phyloP scores from a whole-genome alignment of 2,113 vertebrate genomes.

The Albula glossodonta region DNA sequence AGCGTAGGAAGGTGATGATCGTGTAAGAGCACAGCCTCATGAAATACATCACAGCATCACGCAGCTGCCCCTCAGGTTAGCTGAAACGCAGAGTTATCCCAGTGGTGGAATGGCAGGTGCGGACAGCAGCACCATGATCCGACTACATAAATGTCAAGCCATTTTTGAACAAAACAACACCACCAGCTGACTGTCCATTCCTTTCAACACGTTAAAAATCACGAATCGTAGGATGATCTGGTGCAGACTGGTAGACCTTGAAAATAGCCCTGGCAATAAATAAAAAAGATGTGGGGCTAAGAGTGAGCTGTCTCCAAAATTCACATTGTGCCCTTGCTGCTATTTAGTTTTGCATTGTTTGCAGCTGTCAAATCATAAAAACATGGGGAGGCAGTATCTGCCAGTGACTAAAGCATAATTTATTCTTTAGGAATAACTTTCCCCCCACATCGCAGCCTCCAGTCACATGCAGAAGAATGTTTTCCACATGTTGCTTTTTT shows the following conservation, averaged over 20 bases:
- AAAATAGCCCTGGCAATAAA: not conserved
- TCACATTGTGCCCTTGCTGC: not conserved
- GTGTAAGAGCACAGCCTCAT: not conserved
- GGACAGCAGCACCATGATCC: constrained; percentile 2
- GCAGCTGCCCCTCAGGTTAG: constrained; percentile 1
- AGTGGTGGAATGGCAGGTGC: constrained; percentile 10
- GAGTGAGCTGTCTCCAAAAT: not conserved
- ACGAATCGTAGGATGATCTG: not conserved
- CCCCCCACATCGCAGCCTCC: not conserved
- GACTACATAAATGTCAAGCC: constrained; percentile 10
- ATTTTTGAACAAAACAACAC: constrained; percentile 12
- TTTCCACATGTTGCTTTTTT: not conserved
- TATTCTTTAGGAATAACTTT: not conserved
- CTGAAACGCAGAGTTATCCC: constrained; percentile 16
- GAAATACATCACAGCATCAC: not conserved
- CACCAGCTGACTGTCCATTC: constrained; percentile 21
- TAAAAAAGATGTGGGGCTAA: not conserved
- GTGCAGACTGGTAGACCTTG: constrained; percentile 10
- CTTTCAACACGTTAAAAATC: not conserved
- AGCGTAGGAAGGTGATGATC: constrained; percentile 23
- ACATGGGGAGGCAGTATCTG: not conserved
- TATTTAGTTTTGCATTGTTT: not conserved
- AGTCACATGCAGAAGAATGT: not conserved
- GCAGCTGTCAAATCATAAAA: constrained; percentile 1
- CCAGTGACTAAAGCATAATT: not conserved